Evolutionary conservation across 2,113 vertebrate genomes (phyloP), one percentile per base, ranked within the genome.

Genomic region (Merops nubicus): DNA sequence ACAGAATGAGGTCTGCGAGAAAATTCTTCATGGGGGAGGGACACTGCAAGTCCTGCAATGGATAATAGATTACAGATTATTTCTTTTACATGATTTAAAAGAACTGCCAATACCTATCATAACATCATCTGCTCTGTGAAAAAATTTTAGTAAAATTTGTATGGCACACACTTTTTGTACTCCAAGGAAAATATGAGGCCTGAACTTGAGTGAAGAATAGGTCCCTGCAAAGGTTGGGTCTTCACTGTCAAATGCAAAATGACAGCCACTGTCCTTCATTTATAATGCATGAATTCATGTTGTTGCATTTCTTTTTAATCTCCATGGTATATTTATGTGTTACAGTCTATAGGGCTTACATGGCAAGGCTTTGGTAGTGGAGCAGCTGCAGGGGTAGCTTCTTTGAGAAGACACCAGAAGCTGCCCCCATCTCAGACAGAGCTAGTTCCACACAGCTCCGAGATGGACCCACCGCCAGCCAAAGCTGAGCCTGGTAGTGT

Each of bases 391-490:
- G 19, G 3, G 2, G 6, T 56, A n/a, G 3, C 4, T 69, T 78
- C 43, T 60, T 21, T 51, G 19, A 65, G 60, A 73, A 64, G 21
- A 33, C 19, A 12, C 9, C 7, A 51, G 50, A 68, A 77, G 10
- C 2, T 60, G 19, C n/a, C 7, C 16, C 22, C 6, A 8, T 14
- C 15, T 11, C 3, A 0, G 38, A 78, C 33, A 82, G 12, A 72
- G 29, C 9, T 12, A 25, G 6, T 47, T n/a, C 36, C n/a, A 70
- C 28, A 3, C 2, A 8, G 33, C 38, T 68, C 26, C 31, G 33
- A n/a, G 31, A 34, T 0, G 1, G 15, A 22, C 7, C 31, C 4
- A 2, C 29, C 2, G 1, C 8, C 20, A 48, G 31, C 13, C 21
- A 50, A 77, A 85, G 4, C 11, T 64, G 43, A 77, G 12, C 21